A percentile compares a stretch with the other conserved stretches of the same genome.
Conservation (phyloP, 1,140 invertebrate genomes). For the Drosophila suzukii region DNA sequence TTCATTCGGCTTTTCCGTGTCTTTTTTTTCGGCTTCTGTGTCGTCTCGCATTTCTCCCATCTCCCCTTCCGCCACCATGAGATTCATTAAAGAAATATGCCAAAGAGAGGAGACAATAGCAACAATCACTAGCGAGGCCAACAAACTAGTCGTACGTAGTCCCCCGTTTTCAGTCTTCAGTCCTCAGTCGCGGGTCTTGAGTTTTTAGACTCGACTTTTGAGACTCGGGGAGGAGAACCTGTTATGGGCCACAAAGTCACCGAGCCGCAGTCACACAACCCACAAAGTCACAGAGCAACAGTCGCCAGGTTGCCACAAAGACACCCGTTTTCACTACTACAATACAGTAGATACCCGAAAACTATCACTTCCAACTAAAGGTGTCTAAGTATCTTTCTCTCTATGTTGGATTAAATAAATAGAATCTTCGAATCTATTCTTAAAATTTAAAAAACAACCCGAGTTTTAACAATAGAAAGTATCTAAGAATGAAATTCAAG, state of each 20-base stretch:
- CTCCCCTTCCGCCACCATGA: slow-evolving; percentile 24
- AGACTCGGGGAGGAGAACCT: slow-evolving; percentile 29
- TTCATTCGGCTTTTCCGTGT: slow-evolving; percentile 43
- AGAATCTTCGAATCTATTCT: no score
- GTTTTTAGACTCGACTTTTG: slow-evolving; percentile 3
- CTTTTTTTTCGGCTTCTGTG: slow-evolving; percentile 29
- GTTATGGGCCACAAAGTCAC: slow-evolving; percentile 41
- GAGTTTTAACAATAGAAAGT: no score
- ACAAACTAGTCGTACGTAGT: slow-evolving; percentile 59
- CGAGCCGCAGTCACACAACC: slow-evolving; percentile 21
- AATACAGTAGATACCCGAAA: slow-evolving; percentile 10
- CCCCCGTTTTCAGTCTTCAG: neutral
- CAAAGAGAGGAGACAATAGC: slow-evolving; percentile 64
- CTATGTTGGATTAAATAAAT: no score
- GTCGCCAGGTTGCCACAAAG: slow-evolving; percentile 35
- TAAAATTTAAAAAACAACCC: no score
- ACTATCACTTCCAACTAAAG: neutral
- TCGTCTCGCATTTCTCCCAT: slow-evolving; percentile 17
- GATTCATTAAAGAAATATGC: slow-evolving; percentile 82
- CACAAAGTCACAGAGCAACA: slow-evolving; percentile 35
- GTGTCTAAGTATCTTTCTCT: no score
- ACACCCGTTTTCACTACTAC: slow-evolving; percentile 21
- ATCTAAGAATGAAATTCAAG: no score
- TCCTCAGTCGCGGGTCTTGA: neutral
- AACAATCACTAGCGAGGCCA: slow-evolving; percentile 38